Evolutionary conservation across 2,797 vertebrate species (phyloP).

Genomic region (Thripadectes ignobilis): DNA sequence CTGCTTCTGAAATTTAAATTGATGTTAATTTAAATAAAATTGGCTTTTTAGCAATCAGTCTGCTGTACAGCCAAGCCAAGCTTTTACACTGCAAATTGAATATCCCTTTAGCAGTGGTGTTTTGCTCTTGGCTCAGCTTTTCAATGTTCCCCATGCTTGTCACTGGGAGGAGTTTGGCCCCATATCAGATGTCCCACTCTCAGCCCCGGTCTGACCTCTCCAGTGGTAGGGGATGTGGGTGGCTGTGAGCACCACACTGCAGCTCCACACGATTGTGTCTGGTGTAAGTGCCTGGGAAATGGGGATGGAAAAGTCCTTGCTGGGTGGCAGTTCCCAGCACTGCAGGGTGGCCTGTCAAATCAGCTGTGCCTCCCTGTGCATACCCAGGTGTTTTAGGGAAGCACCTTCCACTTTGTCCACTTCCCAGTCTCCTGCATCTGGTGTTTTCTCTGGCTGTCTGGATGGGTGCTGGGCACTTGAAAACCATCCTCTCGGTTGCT

Average conservation of each 20-base stretch:
- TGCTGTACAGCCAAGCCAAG: background rate
- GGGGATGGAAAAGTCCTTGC: background rate
- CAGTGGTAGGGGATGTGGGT: fast-evolving
- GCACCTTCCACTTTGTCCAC: background rate
- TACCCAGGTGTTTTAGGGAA: background rate
- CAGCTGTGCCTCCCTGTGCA: background rate
- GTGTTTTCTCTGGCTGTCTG: background rate
- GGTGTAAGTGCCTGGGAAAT: background rate
- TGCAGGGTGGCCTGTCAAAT: background rate
- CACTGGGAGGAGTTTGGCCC: background rate
- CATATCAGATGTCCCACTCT: background rate
- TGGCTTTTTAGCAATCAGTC: constrained; percentile 53
- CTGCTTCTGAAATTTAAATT: constrained; percentile 51
- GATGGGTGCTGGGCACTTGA: background rate
- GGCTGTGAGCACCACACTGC: fast-evolving
- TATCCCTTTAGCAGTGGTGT: background rate
- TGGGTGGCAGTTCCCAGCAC: background rate
- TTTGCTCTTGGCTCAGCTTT: background rate
- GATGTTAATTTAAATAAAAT: constrained; percentile 62
- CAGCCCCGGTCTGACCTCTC: background rate
- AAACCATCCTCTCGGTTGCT: background rate
- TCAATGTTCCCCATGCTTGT: background rate
- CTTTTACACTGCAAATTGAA: constrained; percentile 4
- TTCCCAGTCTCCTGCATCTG: background rate
- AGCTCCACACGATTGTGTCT: fast-evolving